Conservation (phyloP, 2,113 vertebrate genomes). For the Pygoscelis adeliae region DNA sequence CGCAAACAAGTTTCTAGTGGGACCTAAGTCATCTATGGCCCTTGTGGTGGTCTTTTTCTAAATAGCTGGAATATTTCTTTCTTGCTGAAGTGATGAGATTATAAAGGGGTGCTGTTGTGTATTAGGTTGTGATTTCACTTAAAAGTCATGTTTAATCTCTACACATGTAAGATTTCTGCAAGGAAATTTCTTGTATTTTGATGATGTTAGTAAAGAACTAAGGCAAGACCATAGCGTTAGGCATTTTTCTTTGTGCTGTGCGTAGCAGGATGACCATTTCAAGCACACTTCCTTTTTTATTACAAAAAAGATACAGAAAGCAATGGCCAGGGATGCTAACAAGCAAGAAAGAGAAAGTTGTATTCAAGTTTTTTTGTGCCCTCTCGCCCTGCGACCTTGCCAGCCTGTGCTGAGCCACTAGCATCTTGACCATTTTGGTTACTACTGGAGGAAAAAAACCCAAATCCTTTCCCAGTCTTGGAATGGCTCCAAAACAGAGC, state of each 20-base stretch:
- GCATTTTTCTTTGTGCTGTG: not conserved
- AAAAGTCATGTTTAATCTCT: not conserved
- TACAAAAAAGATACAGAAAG: not conserved
- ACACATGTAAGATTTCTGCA: not conserved
- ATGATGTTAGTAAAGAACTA: not conserved
- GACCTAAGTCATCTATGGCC: not conserved
- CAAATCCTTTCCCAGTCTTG: not conserved
- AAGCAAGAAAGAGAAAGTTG: not conserved
- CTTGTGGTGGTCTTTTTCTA: not conserved
- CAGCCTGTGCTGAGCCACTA: not conserved
- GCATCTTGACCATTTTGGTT: not conserved
- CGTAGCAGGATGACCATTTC: not conserved
- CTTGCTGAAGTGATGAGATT: not conserved
- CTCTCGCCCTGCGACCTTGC: not conserved
- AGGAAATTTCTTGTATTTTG: not conserved
- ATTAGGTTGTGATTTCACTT: not conserved
- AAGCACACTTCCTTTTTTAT: not conserved
- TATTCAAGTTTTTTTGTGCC: not conserved
- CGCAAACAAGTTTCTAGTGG: not conserved
- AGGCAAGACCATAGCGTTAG: not conserved
- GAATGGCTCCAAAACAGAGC: not conserved
- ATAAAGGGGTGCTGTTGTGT: not conserved
- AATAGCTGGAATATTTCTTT: not conserved
- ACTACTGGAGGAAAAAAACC: not conserved
- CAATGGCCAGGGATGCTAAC: not conserved